A percentile compares a stretch with the other conserved stretches of the same genome.
Conservation (phyloP, 2,797 vertebrate species). For the Orientallactaga sibirica region DNA sequence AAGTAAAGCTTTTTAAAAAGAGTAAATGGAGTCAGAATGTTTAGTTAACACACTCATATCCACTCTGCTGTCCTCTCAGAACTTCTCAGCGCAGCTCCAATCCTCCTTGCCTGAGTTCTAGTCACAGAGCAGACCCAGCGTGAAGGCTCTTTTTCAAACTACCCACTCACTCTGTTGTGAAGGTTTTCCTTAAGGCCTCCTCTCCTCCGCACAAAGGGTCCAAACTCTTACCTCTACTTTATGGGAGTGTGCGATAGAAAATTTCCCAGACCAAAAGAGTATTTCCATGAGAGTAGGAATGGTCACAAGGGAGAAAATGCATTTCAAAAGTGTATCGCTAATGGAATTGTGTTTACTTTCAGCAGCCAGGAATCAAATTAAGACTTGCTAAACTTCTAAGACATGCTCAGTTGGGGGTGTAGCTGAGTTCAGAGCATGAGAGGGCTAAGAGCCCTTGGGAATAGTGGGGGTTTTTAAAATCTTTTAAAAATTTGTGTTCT, state of each 20-base stretch:
- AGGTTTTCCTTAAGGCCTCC: not conserved
- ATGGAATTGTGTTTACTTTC: not conserved
- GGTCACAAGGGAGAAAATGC: not conserved
- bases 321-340: not conserved
- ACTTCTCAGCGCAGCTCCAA: not conserved
- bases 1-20: not conserved
- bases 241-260: not conserved
- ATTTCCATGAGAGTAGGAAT: not conserved
- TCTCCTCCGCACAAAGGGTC: not conserved
- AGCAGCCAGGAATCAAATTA: not conserved
- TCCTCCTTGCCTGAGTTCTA: not conserved
- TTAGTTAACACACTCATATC: not conserved
- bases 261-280: not conserved
- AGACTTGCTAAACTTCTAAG: no score
- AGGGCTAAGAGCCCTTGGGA: not conserved
- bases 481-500: not conserved
- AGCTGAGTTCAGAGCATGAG: no score
- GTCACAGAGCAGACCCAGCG: not conserved
- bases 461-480: not conserved
- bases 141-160: not conserved
- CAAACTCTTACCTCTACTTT: not conserved
- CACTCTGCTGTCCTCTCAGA: not conserved
- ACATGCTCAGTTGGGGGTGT: no score
- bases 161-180: not conserved
- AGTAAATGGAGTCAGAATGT: not conserved